These are phyloP conservation scores for Dendropsophus ebraccatus DNA, from an alignment of 2,113 vertebrate species.

Conservation along the genomic window DNA sequence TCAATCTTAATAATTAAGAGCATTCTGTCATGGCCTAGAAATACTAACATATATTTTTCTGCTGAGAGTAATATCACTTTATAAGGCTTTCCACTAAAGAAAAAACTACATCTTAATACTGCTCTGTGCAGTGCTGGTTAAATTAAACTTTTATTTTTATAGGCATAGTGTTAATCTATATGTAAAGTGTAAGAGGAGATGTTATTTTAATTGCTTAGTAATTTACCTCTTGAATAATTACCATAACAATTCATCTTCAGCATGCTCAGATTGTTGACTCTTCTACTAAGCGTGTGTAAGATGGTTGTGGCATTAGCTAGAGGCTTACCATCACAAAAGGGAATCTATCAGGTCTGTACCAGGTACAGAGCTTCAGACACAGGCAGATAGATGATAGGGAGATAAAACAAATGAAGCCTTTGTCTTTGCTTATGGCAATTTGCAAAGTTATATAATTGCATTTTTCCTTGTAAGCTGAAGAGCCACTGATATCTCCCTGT, in stretches of 20 bases:
- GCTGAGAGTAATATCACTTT: not conserved
- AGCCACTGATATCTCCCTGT: no score
- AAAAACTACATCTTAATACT: not conserved
- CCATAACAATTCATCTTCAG: constrained; percentile 12
- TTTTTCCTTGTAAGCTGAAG: no score
- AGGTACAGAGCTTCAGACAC: no score
- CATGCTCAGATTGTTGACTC: constrained; percentile 1
- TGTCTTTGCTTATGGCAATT: no score
- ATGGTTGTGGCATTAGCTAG: not conserved
- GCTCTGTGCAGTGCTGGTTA: not conserved
- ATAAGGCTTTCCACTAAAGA: not conserved
- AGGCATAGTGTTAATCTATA: constrained; percentile 18
- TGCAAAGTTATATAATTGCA: no score
- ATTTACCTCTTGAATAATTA: constrained; percentile 34
- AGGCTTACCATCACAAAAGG: not conserved
- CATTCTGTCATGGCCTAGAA: constrained; percentile 11
- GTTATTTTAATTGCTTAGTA: constrained; percentile 22
- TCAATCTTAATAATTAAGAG: constrained; percentile 41
- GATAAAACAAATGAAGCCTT: no score
- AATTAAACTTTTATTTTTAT: constrained; percentile 40
- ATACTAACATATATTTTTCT: constrained; percentile 27
- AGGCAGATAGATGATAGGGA: no score
- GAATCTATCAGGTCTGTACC: no score
- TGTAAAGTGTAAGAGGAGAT: constrained; percentile 31
- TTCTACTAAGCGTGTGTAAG: not conserved